A percentile compares a stretch with the other conserved stretches of the same genome.
These are phyloP conservation scores for Parapsyche elsis DNA, from an alignment of 1,140 invertebrate genomes.

Conservation along the genomic window DNA sequence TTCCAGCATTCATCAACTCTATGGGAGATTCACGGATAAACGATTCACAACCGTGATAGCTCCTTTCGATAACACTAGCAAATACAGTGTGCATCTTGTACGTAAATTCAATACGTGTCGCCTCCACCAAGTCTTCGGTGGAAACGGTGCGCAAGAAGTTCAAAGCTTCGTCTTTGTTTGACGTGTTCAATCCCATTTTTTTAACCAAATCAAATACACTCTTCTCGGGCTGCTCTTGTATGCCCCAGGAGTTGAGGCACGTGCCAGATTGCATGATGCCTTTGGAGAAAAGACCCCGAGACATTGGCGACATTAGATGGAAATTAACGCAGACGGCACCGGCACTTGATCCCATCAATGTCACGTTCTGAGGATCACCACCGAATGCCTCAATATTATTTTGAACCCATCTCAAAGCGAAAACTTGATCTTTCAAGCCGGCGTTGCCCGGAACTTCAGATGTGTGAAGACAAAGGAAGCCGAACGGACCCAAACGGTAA, in stretches of 20 bases:
- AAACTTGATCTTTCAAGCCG: constrained; percentile 67
- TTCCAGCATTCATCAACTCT: constrained; percentile 19
- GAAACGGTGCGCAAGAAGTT: not conserved
- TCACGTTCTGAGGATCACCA: constrained; percentile 21
- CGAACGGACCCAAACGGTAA: constrained; percentile 75
- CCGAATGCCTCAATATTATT: constrained; percentile 29
- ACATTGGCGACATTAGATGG: constrained; percentile 58
- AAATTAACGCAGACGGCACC: constrained; percentile 62
- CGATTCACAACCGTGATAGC: not conserved
- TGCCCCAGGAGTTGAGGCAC: not conserved
- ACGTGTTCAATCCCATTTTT: constrained; percentile 15
- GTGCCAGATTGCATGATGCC: constrained; percentile 71
- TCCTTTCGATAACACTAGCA: constrained; percentile 1
- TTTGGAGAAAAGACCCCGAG: constrained; percentile 69
- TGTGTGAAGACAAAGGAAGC: constrained; percentile 70
- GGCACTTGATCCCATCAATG: constrained; percentile 33
- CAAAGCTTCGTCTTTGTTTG: not conserved
- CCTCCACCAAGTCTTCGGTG: not conserved
- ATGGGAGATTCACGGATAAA: not conserved
- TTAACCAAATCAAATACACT: not conserved
- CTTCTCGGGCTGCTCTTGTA: not conserved
- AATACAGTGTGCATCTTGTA: not conserved
- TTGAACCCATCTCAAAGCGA: constrained; percentile 30
- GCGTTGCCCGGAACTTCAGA: constrained; percentile 73
- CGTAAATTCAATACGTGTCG: not conserved